Evolutionary conservation across 2,888 invertebrate species (phyloP), one percentile per base, ranked within the genome.

Genomic region (Pegoplata infirma): DNA sequence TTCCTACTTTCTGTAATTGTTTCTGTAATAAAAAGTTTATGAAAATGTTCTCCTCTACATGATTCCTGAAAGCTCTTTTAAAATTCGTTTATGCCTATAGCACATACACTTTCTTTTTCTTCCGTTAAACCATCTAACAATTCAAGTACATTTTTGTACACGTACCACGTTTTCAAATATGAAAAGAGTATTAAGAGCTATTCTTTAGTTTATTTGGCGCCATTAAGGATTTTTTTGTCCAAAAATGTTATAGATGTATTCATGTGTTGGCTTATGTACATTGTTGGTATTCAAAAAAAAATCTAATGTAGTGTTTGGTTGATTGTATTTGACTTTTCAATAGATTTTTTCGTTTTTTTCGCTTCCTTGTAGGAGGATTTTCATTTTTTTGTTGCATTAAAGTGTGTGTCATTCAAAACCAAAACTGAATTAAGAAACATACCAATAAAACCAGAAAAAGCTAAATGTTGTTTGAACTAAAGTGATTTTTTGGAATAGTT

Each of bases 281-380:
- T 32, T 28, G 8, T 23, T 47, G 17, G 28, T 51, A 40, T 25
- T 23, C 40, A 51, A 6, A 51, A 32, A n/a, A 40, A 40, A 40
- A 40, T 40, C 12, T n/a, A 14, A 51, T 28, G 46, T 12, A 23
- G 25, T 51, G 23, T 49, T 36, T 23, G 56, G 36, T 19, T 55
- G 6, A 28, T 66, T 66, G 55, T 28, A 21, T 66, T 44, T 14
- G 53, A 53, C 12, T 36, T 28, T 55, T 17, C 23, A 19, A 44
- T 53, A 25, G 66, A 66, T 17, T n/a, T 63, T 63, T 28, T 53
- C 23, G 12, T 36, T 64, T 3, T 46, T 6, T 14, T 10, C 8
- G 23, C 5, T n/a, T n/a, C n/a, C n/a, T 32, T 14, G 25, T 3
- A 28, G 14, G 21, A 10, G 21, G 21, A 51, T 23, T 51, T 51